Base-by-base conservation (phyloP, 1,140 invertebrate species). In the Bombus huntii region DNA sequence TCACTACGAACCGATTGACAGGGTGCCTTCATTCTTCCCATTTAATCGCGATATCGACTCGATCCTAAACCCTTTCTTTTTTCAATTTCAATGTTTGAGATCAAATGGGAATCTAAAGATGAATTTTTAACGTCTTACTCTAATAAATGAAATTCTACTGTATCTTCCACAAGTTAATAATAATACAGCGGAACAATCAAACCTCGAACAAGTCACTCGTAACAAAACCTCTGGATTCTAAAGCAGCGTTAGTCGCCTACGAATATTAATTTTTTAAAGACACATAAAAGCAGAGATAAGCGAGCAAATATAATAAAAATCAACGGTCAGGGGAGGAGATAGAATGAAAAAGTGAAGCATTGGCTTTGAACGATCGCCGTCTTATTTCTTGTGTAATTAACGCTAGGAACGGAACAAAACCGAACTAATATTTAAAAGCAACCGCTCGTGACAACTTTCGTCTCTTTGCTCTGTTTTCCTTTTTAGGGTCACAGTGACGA, bases 1-100 rank as follows among this genome's bases (percentile, higher is more conserved):
- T 90, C 72, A 84, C 87, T 88, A 87, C 86, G 88, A 83, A 88
- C 59, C 57, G 71, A 80, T 84, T 73, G 70, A 87, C 68, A 82
- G 68, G 78, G 47, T 86, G 81, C 70, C 39, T 72, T 31, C 65
- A 39, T 65, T 88, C 39, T 42, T 39, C 78, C 83, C 83, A 65
- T 84, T 87, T 72, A 73, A 22, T 1, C n/a, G 37, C 10, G 37
- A 44, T 62, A 12, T n/a, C 34, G 34, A 78, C 42, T 80, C 25
- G 31, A 53, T 39, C 31, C 42, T 70, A 13, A 31, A 47, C 25
- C 22, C 13, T 68, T 37, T 25, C 18, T 53, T 1, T 2, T 53
- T 53, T 8, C 47, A 22, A 22, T 22, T 53, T 53, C 47, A 22
- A 8, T 53, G 18, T 22, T 53, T 53, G 1, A 53, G 18, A 53